Conservation (phyloP, 2,113 vertebrate genomes). For the Dipodomys ordii region DNA sequence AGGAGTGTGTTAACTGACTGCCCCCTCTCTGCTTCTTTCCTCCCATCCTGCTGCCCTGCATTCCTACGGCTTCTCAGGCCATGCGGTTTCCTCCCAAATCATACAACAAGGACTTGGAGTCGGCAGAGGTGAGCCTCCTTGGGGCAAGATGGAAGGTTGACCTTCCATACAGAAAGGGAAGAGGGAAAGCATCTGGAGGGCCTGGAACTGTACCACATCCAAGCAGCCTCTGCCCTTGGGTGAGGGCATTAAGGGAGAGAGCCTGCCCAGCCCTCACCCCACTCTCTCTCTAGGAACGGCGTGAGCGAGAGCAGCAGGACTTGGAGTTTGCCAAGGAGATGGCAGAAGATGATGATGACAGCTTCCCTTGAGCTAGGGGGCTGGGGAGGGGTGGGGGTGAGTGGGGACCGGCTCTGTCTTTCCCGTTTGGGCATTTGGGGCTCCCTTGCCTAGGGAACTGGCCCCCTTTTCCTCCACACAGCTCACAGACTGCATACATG, state of each 20-base stretch:
- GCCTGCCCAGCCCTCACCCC: rapidly evolving
- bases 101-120: conserved; percentile 99
- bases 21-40: neutral
- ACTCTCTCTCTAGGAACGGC: conserved; percentile 90
- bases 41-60: neutral
- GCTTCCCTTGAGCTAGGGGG: conserved; percentile 92
- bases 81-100: conserved; percentile 99
- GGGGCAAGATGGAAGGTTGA: rapidly evolving
- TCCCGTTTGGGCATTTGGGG: conserved; percentile 52
- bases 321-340: conserved; percentile 99
- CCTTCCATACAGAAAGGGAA: no score
- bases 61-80: conserved; percentile 86
- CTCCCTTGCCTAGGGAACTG: conserved; percentile 68
- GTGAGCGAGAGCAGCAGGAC: conserved; percentile 98
- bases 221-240: neutral
- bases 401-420: conserved; percentile 75
- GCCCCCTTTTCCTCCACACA: conserved; percentile 49
- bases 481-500: conserved; percentile 83
- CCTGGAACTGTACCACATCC: neutral
- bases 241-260: rapidly evolving
- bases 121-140: conserved; percentile 93
- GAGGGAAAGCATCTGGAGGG: neutral
- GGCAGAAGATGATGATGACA: conserved; percentile 98
- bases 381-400: conserved; percentile 58
- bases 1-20: no score